These are phyloP conservation scores for Sus cebifrons DNA, from an alignment of 2,797 vertebrate genomes.

Conservation along the genomic window DNA sequence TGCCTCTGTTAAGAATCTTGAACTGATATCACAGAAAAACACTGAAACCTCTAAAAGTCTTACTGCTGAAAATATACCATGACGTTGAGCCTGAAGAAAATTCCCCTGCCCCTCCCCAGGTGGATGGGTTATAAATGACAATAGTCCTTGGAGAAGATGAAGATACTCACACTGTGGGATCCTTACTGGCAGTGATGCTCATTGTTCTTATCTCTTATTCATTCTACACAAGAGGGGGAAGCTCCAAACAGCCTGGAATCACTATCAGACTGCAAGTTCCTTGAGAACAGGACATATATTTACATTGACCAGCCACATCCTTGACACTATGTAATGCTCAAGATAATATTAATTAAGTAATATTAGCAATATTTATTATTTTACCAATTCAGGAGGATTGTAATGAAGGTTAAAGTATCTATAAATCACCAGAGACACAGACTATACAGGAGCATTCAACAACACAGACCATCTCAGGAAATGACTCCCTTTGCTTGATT, in stretches of 20 bases:
- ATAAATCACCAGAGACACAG: not conserved
- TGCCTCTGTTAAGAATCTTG: constrained; percentile 3
- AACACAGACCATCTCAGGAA: not conserved
- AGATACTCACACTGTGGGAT: no score
- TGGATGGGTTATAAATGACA: not conserved
- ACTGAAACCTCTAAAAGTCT: no score
- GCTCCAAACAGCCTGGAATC: not conserved
- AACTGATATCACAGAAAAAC: not conserved
- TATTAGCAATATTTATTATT: not conserved
- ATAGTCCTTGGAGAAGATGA: not conserved
- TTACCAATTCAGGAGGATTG: not conserved
- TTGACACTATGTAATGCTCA: not conserved
- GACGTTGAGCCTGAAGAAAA: no score
- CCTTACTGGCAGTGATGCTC: not conserved
- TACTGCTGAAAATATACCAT: no score
- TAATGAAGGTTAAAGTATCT: not conserved
- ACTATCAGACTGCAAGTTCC: not conserved
- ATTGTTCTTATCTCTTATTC: not conserved
- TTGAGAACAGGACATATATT: not conserved
- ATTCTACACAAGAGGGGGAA: not conserved
- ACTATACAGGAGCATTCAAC: not conserved
- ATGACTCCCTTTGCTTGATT: not conserved
- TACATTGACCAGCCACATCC: not conserved
- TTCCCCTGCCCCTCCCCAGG: no score
- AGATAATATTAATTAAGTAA: constrained; percentile 2